Percentiles rank a stretch among this genome's conserved stretches.
Evolutionary conservation across 1,140 invertebrate genomes (phyloP).

Genomic region (Oppia nitens): DNA sequence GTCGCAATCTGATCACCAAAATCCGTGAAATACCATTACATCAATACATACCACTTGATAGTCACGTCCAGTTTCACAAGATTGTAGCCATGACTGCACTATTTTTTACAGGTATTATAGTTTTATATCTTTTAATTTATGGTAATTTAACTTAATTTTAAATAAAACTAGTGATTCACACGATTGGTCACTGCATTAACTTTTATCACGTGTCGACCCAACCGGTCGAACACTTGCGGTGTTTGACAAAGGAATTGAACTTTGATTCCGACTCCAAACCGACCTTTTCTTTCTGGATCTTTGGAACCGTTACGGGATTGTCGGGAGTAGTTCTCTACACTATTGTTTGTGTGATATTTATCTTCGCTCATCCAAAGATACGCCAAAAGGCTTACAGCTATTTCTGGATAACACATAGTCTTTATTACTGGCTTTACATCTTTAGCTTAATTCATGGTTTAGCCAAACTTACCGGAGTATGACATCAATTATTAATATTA

Average conservation of each 20-base stretch:
- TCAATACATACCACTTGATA: slow-evolving; percentile 92
- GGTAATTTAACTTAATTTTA: slow-evolving; percentile 1
- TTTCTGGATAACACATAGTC: slow-evolving; percentile 91
- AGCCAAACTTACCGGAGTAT: slow-evolving; percentile 73
- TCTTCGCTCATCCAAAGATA: slow-evolving; percentile 88
- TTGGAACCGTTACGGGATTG: slow-evolving; percentile 78
- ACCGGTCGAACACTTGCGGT: slow-evolving; percentile 78
- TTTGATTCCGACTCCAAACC: slow-evolving; percentile 81
- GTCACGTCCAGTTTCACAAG: slow-evolving; percentile 96
- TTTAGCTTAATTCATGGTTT: slow-evolving; percentile 82
- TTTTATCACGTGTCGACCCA: slow-evolving; percentile 98
- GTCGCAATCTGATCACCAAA: slow-evolving; percentile 85
- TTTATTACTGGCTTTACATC: slow-evolving; percentile 77
- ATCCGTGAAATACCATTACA: slow-evolving; percentile 91
- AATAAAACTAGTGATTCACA: slow-evolving; percentile 45
- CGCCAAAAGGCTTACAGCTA: slow-evolving; percentile 85
- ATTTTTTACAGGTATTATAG: slow-evolving; percentile 48
- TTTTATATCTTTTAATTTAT: neutral
- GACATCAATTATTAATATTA: neutral
- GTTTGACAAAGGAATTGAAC: slow-evolving; percentile 81
- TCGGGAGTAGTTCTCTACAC: slow-evolving; percentile 87
- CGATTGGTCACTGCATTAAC: slow-evolving; percentile 91
- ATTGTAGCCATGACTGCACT: slow-evolving; percentile 90
- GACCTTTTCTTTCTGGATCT: slow-evolving; percentile 83
- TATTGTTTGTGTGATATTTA: slow-evolving; percentile 87